Evolutionary conservation across 2,113 vertebrate genomes (phyloP).

Genomic region (Dicentrarchus labrax): DNA sequence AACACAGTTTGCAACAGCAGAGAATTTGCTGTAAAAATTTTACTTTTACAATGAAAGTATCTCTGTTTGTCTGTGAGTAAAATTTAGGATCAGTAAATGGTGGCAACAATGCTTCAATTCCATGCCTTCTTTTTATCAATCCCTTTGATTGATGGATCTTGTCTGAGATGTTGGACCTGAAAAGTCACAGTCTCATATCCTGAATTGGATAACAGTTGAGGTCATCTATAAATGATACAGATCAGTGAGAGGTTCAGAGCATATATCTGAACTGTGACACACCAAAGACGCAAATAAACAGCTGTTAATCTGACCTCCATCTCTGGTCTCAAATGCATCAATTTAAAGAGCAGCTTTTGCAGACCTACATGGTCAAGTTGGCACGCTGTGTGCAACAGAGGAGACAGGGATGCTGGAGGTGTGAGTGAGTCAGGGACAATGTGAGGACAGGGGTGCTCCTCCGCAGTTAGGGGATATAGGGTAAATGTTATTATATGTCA

Average conservation of each 20-base stretch:
- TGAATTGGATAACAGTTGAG: conserved; percentile 9
- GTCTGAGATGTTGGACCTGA: neutral
- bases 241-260: neutral
- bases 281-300: neutral
- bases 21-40: neutral
- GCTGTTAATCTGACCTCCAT: neutral
- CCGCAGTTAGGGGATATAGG: neutral
- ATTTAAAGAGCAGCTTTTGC: too few species aligned
- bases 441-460: neutral
- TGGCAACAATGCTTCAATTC: neutral
- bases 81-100: neutral
- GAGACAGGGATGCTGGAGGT: neutral
- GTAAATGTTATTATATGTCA: neutral
- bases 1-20: neutral
- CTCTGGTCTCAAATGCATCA: too few species aligned
- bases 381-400: neutral
- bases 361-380: too few species aligned
- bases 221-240: conserved; percentile 15
- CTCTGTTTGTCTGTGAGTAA: neutral
- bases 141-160: neutral
- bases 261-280: neutral
- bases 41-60: too few species aligned
- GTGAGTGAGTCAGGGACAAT: neutral
- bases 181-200: neutral
- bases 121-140: neutral